phyloP scores from a whole-genome alignment of 2,113 vertebrate species.

The Proterorhinus semilunaris region DNA sequence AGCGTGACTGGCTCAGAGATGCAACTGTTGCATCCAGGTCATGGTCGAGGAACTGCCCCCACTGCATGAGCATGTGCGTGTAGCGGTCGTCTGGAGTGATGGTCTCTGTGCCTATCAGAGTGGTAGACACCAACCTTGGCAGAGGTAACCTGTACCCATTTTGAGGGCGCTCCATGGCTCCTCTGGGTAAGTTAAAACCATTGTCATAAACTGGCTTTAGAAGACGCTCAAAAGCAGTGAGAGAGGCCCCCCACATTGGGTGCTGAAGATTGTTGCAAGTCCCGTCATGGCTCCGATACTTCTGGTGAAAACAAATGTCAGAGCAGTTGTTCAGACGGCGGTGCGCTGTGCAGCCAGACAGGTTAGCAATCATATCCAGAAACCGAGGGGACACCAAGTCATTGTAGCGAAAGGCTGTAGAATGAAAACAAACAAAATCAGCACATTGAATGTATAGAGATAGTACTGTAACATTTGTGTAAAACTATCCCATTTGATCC shows the following conservation, averaged over 20 bases:
- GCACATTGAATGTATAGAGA: neutral
- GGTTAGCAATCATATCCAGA: slow-evolving; percentile 92
- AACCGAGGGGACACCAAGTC: slow-evolving; percentile 96
- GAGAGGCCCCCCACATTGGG: slow-evolving; percentile 96
- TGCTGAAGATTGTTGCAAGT: slow-evolving; percentile 98
- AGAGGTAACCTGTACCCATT: slow-evolving; percentile 85
- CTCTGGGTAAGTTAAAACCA: slow-evolving; percentile 93
- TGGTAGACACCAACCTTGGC: slow-evolving; percentile 90
- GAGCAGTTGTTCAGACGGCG: slow-evolving; percentile 95
- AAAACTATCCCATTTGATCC: neutral
- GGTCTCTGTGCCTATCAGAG: slow-evolving; percentile 89
- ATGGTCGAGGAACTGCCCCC: slow-evolving; percentile 98
- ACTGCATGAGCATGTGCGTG: slow-evolving; percentile 99
- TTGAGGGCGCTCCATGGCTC: slow-evolving; percentile 78
- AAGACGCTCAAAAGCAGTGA: slow-evolving; percentile 94
- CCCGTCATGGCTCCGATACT: slow-evolving; percentile 93
- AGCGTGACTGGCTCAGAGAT: slow-evolving; percentile 93
- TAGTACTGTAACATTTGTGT: neutral
- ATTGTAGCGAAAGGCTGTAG: slow-evolving; percentile 94
- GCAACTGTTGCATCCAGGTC: slow-evolving; percentile 93
- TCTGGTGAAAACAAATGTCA: slow-evolving; percentile 97
- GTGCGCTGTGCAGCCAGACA: slow-evolving; percentile 94
- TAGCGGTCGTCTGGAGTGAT: slow-evolving; percentile 89
- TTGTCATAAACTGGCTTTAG: slow-evolving; percentile 96
- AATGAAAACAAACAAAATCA: slow-evolving; percentile 1